phyloP scores from a whole-genome alignment of 2,797 vertebrate species.

The Coilia nasus region DNA sequence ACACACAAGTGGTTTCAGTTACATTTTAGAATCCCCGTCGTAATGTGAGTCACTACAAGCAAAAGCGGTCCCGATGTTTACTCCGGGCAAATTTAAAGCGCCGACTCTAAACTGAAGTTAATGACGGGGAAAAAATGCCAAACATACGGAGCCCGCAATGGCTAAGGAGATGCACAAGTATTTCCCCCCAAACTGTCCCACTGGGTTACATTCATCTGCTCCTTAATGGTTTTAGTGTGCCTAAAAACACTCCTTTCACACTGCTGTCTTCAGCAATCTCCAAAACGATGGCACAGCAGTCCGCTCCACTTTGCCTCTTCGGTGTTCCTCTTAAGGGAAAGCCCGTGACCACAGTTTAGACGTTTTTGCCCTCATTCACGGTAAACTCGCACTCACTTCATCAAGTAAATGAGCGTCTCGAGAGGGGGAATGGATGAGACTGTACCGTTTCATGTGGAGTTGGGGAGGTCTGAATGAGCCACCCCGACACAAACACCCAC shows the following conservation, averaged over 20 bases:
- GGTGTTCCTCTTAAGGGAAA: neutral
- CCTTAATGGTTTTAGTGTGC: conserved; percentile 10
- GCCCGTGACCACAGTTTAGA: conserved; percentile 16
- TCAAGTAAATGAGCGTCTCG: neutral
- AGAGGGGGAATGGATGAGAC: neutral
- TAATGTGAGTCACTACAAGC: conserved; percentile 14
- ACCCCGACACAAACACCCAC: neutral
- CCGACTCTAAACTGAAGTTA: conserved; percentile 8
- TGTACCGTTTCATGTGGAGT: conserved; percentile 1
- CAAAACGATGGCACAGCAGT: neutral
- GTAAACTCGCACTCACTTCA: conserved; percentile 13
- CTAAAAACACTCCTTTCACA: neutral
- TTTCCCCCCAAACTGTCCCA: neutral
- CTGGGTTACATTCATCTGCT: neutral
- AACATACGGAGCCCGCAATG: neutral
- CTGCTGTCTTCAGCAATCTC: neutral
- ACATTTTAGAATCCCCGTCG: neutral
- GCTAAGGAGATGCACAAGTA: neutral
- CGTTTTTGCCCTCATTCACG: neutral
- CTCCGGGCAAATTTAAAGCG: neutral
- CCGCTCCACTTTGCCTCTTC: neutral
- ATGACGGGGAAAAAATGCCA: neutral
- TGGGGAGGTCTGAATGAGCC: conserved; percentile 1
- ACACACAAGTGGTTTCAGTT: conserved; percentile 2
- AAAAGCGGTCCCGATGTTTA: neutral